Conservation (phyloP, 2,113 vertebrate genomes). For the Ailuropoda melanoleuca region DNA sequence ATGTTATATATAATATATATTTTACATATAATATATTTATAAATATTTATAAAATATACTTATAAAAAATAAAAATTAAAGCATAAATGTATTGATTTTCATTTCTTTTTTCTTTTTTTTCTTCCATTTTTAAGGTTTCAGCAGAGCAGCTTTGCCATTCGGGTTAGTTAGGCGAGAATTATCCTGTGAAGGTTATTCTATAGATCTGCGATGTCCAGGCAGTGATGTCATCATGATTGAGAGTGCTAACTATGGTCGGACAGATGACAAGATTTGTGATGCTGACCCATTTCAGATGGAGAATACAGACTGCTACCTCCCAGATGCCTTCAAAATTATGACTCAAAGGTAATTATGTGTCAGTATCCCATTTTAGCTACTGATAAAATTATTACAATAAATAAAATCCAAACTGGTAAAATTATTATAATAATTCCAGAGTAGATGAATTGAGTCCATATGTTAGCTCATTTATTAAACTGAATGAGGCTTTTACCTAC, state of each 20-base stretch:
- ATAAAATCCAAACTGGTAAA: not conserved
- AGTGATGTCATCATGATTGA: slow-evolving; percentile 99
- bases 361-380: not conserved
- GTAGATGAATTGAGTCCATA: not conserved
- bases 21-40: too few relatives aligned
- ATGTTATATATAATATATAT: too few relatives aligned
- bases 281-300: slow-evolving; percentile 99
- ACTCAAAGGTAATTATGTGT: slow-evolving; percentile 92
- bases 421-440: not conserved
- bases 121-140: slow-evolving; percentile 90
- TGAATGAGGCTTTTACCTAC: not conserved
- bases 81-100: not conserved
- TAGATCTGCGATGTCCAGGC: slow-evolving; percentile 98
- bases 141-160: slow-evolving; percentile 95
- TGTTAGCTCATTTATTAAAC: not conserved
- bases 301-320: slow-evolving; percentile 99
- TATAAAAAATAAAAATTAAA: too few relatives aligned
- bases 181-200: slow-evolving; percentile 98
- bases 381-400: not conserved
- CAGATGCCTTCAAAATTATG: slow-evolving; percentile 99
- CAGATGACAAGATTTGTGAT: slow-evolving; percentile 99
- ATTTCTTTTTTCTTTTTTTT: not conserved
- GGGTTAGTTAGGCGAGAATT: slow-evolving; percentile 97
- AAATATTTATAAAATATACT: too few relatives aligned
- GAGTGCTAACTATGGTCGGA: slow-evolving; percentile 98